These are phyloP conservation scores for Herminia tarsipennalis DNA, from an alignment of 2,888 invertebrate genomes.

Conservation along the genomic window DNA sequence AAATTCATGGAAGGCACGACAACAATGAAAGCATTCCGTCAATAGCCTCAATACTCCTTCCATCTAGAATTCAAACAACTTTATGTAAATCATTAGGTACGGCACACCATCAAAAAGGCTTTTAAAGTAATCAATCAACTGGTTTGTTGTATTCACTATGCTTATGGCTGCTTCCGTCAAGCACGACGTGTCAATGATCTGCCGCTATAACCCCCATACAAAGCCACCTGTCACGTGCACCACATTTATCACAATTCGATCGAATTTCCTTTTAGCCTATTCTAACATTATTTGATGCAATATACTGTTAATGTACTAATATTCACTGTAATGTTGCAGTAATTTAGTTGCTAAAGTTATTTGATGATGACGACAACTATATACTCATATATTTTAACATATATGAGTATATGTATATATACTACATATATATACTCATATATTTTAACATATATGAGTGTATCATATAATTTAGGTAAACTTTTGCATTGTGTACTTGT, in stretches of 20 bases:
- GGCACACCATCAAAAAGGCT: conserved; percentile 45
- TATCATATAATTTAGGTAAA: too few species aligned
- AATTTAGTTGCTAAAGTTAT: too few species aligned
- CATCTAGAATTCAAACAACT: conserved; percentile 14
- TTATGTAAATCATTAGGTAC: conserved; percentile 21
- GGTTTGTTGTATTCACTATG: conserved; percentile 47
- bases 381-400: too few species aligned
- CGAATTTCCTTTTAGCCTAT: conserved; percentile 51
- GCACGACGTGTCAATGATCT: conserved; percentile 64
- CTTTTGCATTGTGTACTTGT: too few species aligned
- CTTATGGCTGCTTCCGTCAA: conserved; percentile 63
- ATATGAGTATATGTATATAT: too few species aligned
- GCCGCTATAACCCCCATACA: conserved; percentile 46
- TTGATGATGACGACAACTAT: too few species aligned
- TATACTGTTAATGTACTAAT: too few species aligned
- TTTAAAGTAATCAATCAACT: conserved; percentile 60
- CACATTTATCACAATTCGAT: conserved; percentile 73
- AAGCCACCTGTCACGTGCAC: conserved; percentile 67
- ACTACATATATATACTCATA: too few species aligned
- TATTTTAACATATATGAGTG: too few species aligned
- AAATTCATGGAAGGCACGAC: too few species aligned
- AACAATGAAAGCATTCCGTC: not conserved
- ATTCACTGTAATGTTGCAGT: too few species aligned
- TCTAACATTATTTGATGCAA: too few species aligned
- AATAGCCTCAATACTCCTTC: not conserved